These are phyloP conservation scores for Macrobrachium nipponense DNA, from an alignment of 1,140 invertebrate species.

Conservation along the genomic window DNA sequence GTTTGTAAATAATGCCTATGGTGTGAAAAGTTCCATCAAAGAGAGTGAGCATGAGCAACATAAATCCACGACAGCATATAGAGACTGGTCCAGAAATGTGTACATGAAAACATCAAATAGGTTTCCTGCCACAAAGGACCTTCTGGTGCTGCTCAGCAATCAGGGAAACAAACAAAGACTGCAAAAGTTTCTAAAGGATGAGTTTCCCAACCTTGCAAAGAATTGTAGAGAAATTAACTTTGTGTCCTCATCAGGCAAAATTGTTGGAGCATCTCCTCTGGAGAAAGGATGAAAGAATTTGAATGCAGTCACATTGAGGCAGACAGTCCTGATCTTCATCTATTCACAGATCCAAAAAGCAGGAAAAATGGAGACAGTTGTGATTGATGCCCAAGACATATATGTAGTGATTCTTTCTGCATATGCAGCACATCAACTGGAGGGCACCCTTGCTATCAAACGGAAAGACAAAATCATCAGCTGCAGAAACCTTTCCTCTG, in stretches of 20 bases:
- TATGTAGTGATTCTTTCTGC: conserved; percentile 31
- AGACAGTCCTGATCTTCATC: conserved; percentile 13
- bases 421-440: conserved; percentile 31
- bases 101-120: too few relatives aligned
- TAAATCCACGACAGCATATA: too few relatives aligned
- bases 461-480: conserved; percentile 9
- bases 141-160: not conserved
- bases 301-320: conserved; percentile 6
- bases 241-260: conserved; percentile 24
- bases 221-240: conserved; percentile 22
- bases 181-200: not conserved
- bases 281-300: conserved; percentile 16
- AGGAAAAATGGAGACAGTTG: conserved; percentile 3
- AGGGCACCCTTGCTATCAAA: conserved; percentile 33
- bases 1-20: conserved; percentile 6
- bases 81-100: too few relatives aligned
- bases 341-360: conserved; percentile 30
- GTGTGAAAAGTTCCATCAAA: too few relatives aligned
- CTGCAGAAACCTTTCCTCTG: conserved; percentile 28
- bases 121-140: too few relatives aligned
- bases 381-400: conserved; percentile 9
- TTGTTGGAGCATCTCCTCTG: conserved; percentile 7
- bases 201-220: conserved; percentile 9
- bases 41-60: too few relatives aligned
- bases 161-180: conserved; percentile 22